Conservation (phyloP, 2,113 vertebrate species). For the Ranitomeya variabilis region DNA sequence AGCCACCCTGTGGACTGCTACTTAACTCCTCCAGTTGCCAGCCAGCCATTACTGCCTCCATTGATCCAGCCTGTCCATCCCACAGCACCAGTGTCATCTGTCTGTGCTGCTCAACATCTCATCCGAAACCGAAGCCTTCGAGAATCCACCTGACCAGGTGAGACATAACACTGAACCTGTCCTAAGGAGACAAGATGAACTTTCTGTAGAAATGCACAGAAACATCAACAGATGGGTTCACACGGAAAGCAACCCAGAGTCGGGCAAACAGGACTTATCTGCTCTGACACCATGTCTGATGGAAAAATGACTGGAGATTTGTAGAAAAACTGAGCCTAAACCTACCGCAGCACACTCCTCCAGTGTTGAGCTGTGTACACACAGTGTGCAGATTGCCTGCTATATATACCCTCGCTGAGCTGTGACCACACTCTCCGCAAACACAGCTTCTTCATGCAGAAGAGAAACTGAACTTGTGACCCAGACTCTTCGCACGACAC, state of each 20-base stretch:
- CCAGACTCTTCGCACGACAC: slow-evolving; percentile 43
- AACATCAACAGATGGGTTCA: neutral
- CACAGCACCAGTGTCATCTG: too few relatives aligned
- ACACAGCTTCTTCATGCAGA: slow-evolving; percentile 45
- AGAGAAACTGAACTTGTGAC: slow-evolving; percentile 50
- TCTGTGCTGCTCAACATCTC: too few relatives aligned
- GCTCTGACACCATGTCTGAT: neutral
- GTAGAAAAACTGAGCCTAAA: neutral
- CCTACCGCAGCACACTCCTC: neutral
- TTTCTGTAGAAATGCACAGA: neutral
- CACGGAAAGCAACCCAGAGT: neutral
- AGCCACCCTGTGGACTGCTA: too few relatives aligned
- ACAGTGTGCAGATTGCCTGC: slow-evolving; percentile 5
- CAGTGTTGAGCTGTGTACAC: slow-evolving; percentile 14
- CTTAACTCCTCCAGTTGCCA: too few relatives aligned
- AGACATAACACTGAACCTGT: too few relatives aligned
- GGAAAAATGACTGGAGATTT: neutral
- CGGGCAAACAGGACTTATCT: neutral
- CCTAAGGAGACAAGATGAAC: neutral
- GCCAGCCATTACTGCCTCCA: too few relatives aligned
- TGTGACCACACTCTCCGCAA: slow-evolving; percentile 37
- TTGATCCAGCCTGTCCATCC: neutral
- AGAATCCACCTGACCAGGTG: too few relatives aligned
- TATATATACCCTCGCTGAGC: slow-evolving; percentile 32
- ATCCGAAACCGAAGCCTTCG: too few relatives aligned